These are phyloP conservation scores for Gobius niger DNA, from an alignment of 2,113 vertebrate genomes.

Conservation along the genomic window DNA sequence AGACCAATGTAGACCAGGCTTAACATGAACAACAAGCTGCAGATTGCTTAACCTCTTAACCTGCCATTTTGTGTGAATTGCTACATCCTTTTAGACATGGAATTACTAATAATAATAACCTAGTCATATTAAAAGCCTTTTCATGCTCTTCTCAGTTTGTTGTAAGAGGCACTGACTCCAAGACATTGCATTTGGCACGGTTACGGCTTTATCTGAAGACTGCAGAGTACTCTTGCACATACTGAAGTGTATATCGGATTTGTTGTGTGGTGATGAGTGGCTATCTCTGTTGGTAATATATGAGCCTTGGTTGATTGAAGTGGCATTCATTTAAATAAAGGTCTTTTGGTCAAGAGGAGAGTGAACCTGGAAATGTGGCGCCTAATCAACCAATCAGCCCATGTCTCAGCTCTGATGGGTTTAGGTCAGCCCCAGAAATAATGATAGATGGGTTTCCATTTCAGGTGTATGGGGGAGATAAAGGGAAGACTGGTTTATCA, in stretches of 20 bases:
- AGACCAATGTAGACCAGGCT: too few species aligned
- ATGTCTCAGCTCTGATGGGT: conserved; percentile 8
- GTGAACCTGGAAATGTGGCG: not conserved
- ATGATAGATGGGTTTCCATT: conserved; percentile 6
- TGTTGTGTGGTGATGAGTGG: not conserved
- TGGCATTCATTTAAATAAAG: conserved; percentile 4
- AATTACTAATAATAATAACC: not conserved
- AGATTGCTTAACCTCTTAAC: too few species aligned
- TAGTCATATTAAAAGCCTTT: conserved; percentile 1
- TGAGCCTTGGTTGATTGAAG: not conserved
- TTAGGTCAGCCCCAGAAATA: conserved; percentile 5
- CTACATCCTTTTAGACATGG: too few species aligned
- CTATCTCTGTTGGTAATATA: not conserved
- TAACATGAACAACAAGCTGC: too few species aligned
- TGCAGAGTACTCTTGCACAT: not conserved
- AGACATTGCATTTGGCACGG: not conserved
- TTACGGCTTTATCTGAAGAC: not conserved
- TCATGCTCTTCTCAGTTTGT: not conserved
- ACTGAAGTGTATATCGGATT: not conserved
- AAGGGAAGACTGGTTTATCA: not conserved
- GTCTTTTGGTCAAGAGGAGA: not conserved
- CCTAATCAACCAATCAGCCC: conserved; percentile 10
- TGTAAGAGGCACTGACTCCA: not conserved
- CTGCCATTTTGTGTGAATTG: too few species aligned
- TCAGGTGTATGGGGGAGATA: not conserved